These are phyloP conservation scores for Xyliphius kryptos DNA, from an alignment of 2,113 vertebrate genomes.

Conservation along the genomic window DNA sequence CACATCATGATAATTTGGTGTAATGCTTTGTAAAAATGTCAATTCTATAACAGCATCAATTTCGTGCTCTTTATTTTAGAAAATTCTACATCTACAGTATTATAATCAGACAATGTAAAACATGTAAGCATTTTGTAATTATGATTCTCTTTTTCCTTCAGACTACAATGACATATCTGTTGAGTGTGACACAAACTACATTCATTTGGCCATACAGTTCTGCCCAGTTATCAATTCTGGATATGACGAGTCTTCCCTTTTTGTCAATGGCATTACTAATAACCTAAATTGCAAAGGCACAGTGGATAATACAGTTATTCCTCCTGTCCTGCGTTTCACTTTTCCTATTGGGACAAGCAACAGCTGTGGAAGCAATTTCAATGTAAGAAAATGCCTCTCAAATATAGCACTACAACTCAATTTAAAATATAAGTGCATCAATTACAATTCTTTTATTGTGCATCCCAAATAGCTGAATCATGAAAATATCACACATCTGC, in stretches of 20 bases:
- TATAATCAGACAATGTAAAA: no score
- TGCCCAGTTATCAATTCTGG: conserved; percentile 59
- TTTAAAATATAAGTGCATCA: not conserved
- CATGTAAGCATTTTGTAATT: not conserved
- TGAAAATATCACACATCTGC: no score
- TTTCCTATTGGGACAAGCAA: conserved; percentile 54
- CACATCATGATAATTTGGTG: no score
- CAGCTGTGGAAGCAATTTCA: conserved; percentile 55
- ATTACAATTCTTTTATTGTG: no score
- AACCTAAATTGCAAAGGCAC: conserved; percentile 48
- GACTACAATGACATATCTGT: conserved; percentile 57
- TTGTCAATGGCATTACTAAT: conserved; percentile 46
- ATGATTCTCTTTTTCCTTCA: conserved; percentile 15
- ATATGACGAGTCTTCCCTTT: conserved; percentile 57
- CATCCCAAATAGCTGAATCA: no score
- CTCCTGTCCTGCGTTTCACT: conserved; percentile 51
- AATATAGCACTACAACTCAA: not conserved
- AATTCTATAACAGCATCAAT: no score
- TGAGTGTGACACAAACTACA: conserved; percentile 52
- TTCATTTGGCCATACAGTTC: conserved; percentile 51
- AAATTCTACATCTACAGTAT: no score
- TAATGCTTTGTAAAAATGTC: no score
- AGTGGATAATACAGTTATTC: conserved; percentile 37
- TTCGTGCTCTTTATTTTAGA: no score
- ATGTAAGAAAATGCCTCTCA: conserved; percentile 44